Conservation (phyloP, 2,888 invertebrate genomes). For the Escarpia spicata region DNA sequence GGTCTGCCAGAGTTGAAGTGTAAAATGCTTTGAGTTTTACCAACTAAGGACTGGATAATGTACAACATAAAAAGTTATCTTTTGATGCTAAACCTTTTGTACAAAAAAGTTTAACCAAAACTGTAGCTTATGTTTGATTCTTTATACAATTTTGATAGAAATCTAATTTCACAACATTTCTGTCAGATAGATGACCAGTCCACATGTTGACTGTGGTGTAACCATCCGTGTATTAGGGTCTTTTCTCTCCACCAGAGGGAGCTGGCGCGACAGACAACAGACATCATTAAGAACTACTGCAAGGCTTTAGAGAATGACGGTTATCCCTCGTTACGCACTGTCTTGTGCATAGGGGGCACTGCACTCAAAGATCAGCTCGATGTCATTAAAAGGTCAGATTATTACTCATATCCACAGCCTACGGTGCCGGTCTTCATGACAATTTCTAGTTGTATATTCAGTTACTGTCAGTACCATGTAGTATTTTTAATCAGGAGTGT, state of each 20-base stretch:
- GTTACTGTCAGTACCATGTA: background rate
- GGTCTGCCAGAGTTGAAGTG: no score
- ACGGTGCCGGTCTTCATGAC: background rate
- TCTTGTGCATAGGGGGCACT: slow-evolving; percentile 94
- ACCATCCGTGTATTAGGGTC: background rate
- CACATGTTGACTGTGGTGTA: background rate
- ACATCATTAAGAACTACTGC: slow-evolving; percentile 87
- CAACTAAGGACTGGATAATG: no score
- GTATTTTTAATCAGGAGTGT: background rate
- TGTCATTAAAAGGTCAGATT: slow-evolving; percentile 77
- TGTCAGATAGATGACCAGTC: background rate
- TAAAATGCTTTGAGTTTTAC: no score
- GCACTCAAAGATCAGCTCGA: slow-evolving; percentile 93
- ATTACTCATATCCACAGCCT: background rate
- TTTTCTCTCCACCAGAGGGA: slow-evolving; percentile 74
- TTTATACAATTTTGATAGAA: background rate
- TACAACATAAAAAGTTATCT: no score
- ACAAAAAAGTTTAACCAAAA: no score
- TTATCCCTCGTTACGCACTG: slow-evolving; percentile 85
- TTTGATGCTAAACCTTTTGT: no score
- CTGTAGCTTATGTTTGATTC: no score
- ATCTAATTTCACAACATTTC: background rate
- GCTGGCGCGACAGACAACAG: slow-evolving; percentile 94
- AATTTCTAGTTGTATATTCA: background rate
- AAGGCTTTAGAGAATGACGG: slow-evolving; percentile 77